phyloP scores from a whole-genome alignment of 2,888 invertebrate genomes.

The Macropis europaea region DNA sequence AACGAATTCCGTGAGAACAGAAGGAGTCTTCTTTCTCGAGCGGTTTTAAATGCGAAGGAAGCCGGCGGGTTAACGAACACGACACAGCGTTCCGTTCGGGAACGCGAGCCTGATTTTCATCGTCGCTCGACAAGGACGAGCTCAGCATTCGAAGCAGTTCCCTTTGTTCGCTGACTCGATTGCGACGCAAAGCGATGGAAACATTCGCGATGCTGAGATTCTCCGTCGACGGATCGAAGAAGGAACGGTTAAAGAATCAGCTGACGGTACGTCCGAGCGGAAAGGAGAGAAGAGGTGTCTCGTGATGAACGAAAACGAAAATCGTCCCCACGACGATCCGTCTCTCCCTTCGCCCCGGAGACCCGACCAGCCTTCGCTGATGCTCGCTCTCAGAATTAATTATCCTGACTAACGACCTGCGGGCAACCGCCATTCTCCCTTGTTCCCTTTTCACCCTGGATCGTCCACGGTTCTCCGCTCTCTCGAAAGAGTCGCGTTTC shows the following conservation, averaged over 20 bases:
- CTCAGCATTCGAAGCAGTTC: constrained; percentile 32
- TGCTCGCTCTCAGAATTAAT: constrained; percentile 63
- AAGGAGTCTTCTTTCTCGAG: background rate
- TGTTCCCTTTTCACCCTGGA: constrained; percentile 21
- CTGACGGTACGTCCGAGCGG: background rate
- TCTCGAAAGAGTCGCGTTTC: no score
- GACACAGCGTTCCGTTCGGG: background rate
- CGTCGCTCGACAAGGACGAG: constrained; percentile 18
- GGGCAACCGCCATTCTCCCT: constrained; percentile 15
- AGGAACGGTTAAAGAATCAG: background rate
- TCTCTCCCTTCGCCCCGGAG: constrained; percentile 17
- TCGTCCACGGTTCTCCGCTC: constrained; percentile 1
- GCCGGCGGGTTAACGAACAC: no score
- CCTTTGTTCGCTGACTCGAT: constrained; percentile 23
- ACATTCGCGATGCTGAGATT: background rate
- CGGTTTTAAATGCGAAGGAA: no score
- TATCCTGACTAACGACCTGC: constrained; percentile 54
- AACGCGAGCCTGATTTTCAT: background rate
- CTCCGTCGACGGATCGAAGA: background rate
- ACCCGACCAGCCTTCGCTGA: constrained; percentile 30
- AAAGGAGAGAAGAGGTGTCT: background rate
- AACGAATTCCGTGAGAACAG: background rate
- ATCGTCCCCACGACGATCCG: constrained; percentile 39
- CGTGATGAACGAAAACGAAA: constrained; percentile 48
- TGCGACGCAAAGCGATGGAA: constrained; percentile 14